A percentile compares a stretch with the other conserved stretches of the same genome.
phyloP scores from a whole-genome alignment of 2,888 invertebrate species.

The Oscheius onirici region DNA sequence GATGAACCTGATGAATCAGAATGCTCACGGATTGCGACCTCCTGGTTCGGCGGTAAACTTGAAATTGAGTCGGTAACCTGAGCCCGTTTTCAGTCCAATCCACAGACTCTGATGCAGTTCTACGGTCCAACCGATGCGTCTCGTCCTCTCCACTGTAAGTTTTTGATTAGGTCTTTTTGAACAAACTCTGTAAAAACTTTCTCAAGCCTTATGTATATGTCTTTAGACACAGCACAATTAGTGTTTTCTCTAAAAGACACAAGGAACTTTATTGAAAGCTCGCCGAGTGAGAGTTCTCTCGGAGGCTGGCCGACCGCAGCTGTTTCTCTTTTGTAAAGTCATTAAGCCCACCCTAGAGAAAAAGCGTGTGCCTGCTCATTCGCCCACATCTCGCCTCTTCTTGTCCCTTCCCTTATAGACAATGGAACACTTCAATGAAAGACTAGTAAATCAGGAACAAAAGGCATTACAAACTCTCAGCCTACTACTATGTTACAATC shows the following conservation, averaged over 20 bases:
- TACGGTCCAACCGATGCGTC: neutral
- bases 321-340: conserved; percentile 29
- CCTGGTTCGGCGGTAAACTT: neutral
- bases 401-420: neutral
- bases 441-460: too few relatives aligned
- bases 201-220: too few relatives aligned
- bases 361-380: conserved; percentile 17
- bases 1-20: conserved; percentile 24
- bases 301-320: conserved; percentile 4
- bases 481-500: too few relatives aligned
- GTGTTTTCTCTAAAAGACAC: too few relatives aligned
- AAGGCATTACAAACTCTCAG: too few relatives aligned
- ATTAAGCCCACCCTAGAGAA: conserved; percentile 31
- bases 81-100: neutral
- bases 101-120: neutral
- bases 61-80: too few relatives aligned
- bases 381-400: neutral
- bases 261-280: too few relatives aligned
- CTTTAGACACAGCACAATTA: too few relatives aligned
- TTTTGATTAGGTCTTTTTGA: neutral
- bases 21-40: conserved; percentile 12
- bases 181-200: too few relatives aligned
- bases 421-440: too few relatives aligned
- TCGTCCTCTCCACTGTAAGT: conserved; percentile 19
- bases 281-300: too few relatives aligned